These are phyloP conservation scores for Vireo griseus DNA, from an alignment of 2,797 vertebrate genomes.

Conservation along the genomic window DNA sequence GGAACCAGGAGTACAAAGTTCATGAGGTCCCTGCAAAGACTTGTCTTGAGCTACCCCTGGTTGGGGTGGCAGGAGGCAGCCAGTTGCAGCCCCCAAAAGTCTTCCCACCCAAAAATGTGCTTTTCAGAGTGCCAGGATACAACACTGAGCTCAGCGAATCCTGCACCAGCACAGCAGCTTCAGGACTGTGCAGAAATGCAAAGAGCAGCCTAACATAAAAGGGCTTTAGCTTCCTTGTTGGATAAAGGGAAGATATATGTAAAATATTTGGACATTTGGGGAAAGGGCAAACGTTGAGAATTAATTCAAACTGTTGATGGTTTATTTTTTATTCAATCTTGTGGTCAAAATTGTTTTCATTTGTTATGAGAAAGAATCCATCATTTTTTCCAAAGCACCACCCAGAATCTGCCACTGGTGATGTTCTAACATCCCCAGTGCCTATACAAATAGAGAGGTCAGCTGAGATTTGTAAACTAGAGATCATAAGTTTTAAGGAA, in stretches of 20 bases:
- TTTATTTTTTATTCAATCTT: constrained; percentile 59
- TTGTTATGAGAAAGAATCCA: constrained; percentile 59
- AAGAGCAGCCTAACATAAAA: background rate
- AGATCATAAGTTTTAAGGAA: constrained; percentile 69
- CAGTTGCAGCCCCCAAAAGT: background rate
- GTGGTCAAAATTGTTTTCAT: constrained; percentile 60
- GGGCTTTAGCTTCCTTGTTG: background rate
- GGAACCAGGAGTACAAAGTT: background rate
- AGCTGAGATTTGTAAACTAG: constrained; percentile 72
- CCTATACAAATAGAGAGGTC: constrained; percentile 67
- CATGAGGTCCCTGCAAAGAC: background rate
- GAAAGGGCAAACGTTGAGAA: constrained; percentile 14
- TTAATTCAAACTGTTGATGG: constrained; percentile 51
- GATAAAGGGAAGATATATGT: background rate
- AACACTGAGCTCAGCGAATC: background rate
- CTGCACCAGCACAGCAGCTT: background rate
- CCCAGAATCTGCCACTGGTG: constrained; percentile 63
- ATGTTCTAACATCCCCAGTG: constrained; percentile 53
- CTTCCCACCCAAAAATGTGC: background rate
- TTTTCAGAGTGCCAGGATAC: background rate
- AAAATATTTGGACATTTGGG: constrained; percentile 30
- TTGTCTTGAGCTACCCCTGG: background rate
- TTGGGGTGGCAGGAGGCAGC: background rate
- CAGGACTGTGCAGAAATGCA: background rate
- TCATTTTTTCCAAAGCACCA: constrained; percentile 66